Base-by-base conservation (phyloP, 2,888 invertebrate genomes). In the Athalia cordata region DNA sequence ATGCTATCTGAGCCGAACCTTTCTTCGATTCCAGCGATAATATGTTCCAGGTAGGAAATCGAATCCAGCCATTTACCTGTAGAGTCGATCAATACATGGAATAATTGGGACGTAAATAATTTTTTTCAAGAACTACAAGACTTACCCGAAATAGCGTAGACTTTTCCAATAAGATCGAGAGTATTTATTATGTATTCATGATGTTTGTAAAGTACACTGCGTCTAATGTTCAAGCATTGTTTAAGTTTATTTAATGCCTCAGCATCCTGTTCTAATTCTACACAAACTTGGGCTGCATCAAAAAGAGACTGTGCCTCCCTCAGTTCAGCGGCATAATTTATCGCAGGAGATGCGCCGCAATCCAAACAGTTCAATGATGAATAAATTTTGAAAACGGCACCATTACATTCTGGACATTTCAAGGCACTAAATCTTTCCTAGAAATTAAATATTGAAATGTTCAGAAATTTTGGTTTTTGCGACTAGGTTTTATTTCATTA, bases 1-100 rank as follows among this genome's bases (percentile, higher is more conserved):
- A 94, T 92, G 84, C 95, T 95, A 70, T 92, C 91, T 0, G 90
- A 89, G 0, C 95, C 95, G 87, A 92, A 95, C 82, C 93, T 92
- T 82, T 92, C 92, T 82, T 92, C 92, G 7, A 93, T 89, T 29
- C 92, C 92, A 55, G 91, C 89, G 3, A 95, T 89, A 82, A 93
- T 93, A 80, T 92, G 90, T 79, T 93, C 92, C 43, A 95, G 84
- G 82, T 89, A 90, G 4, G 86, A 81, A 62, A 90, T 88, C n/a
- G 87, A 81, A 89, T 90, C 81, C 84, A 88, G 62, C 86, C 84
- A 86, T 87, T 90, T 67, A 90, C 86, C 82, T 92, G 91, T 90
- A 83, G 7, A 85, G 84, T 61, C n/a, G 66, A 66, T 66, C 7
- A 29, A 62, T 62, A 9, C 9, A 8, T 62, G 11, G 8, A n/a